phyloP scores from a whole-genome alignment of 2,113 vertebrate species.

The Willisornis vidua region DNA sequence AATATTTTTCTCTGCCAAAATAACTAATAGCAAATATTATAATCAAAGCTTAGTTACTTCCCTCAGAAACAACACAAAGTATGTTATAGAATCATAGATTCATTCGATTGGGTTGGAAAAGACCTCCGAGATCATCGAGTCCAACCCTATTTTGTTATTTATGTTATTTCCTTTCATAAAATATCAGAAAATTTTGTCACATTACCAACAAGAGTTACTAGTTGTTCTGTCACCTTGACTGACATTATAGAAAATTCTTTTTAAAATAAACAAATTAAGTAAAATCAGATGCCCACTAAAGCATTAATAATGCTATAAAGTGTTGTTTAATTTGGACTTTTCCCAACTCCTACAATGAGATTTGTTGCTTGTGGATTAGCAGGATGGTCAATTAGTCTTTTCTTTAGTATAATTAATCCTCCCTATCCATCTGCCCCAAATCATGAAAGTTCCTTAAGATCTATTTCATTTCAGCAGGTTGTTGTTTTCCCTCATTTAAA shows the following conservation, averaged over 20 bases:
- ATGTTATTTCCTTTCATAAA: not conserved
- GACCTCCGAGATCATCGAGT: too few species aligned
- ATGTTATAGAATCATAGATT: not conserved
- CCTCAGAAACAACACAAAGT: not conserved
- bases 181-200: not conserved
- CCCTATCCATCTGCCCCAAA: not conserved
- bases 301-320: not conserved
- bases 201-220: not conserved
- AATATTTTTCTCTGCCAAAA: not conserved
- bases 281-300: not conserved
- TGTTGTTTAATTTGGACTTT: constrained; percentile 15
- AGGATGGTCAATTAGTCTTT: not conserved
- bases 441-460: not conserved
- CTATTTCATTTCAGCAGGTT: not conserved
- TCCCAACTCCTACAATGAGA: not conserved
- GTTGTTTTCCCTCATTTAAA: not conserved
- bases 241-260: not conserved
- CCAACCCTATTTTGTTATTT: too few species aligned
- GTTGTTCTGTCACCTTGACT: not conserved
- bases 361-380: not conserved
- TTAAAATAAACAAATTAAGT: not conserved
- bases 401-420: not conserved
- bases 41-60: not conserved
- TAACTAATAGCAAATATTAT: not conserved
- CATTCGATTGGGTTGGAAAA: too few species aligned